Evolutionary conservation across 2,888 invertebrate genomes (phyloP).

Genomic region (Drosophila nigricruria): DNA sequence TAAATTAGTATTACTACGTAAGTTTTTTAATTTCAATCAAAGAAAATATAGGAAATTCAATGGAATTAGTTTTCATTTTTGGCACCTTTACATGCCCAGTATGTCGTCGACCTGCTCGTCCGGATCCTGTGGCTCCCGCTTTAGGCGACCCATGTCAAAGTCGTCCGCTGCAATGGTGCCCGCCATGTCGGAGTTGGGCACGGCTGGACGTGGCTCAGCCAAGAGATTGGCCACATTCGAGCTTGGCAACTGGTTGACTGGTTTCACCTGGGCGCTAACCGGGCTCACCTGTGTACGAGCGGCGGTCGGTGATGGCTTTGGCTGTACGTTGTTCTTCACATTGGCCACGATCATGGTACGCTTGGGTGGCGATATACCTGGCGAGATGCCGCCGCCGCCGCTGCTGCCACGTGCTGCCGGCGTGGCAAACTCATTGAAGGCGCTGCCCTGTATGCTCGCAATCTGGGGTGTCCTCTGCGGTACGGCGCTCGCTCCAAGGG

Average conservation of each 20-base stretch:
- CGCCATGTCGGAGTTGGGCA: slow-evolving; percentile 40
- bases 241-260: not conserved
- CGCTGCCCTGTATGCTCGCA: slow-evolving; percentile 42
- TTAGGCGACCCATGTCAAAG: slow-evolving; percentile 57
- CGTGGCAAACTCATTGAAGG: slow-evolving; percentile 37
- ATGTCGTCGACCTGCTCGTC: slow-evolving; percentile 58
- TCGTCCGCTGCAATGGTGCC: slow-evolving; percentile 71
- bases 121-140: slow-evolving; percentile 65
- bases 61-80: not conserved
- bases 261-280: not conserved
- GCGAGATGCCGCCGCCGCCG: not conserved
- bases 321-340: slow-evolving; percentile 29
- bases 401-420: slow-evolving; percentile 30
- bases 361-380: slow-evolving; percentile 22
- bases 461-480: slow-evolving; percentile 53
- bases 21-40: not conserved
- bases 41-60: not conserved
- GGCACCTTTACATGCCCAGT: slow-evolving; percentile 53
- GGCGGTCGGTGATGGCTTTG: not conserved
- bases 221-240: slow-evolving; percentile 46
- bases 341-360: slow-evolving; percentile 60
- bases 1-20: not conserved
- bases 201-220: slow-evolving; percentile 3
- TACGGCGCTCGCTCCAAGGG: slow-evolving; percentile 12
- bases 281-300: not conserved